Conservation (phyloP, 92 coral and sea anemone genomes). For the Porites cylindrica region DNA sequence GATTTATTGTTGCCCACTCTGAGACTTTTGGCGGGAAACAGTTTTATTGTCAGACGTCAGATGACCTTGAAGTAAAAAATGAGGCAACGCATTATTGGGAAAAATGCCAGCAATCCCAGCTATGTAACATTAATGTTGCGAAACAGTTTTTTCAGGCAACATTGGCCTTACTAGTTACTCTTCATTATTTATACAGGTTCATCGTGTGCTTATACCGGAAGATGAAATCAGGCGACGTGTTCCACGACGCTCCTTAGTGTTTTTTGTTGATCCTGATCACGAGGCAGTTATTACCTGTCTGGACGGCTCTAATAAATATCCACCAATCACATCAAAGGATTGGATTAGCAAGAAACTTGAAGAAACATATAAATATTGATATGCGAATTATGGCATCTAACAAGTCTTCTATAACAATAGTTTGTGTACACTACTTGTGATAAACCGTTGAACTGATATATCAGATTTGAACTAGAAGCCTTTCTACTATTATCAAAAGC, state of each 20-base stretch:
- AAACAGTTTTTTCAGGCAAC: not conserved
- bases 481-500: too few relatives aligned
- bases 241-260: constrained; percentile 80
- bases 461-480: too few relatives aligned
- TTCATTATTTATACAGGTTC: constrained; percentile 35
- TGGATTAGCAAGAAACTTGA: constrained; percentile 48
- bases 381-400: not conserved
- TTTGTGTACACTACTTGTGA: too few relatives aligned
- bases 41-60: too few relatives aligned
- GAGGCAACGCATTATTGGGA: too few relatives aligned
- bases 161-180: not conserved
- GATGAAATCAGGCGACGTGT: constrained; percentile 54
- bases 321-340: constrained; percentile 75
- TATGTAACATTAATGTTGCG: too few relatives aligned
- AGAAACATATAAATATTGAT: constrained; percentile 37
- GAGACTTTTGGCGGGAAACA: too few relatives aligned
- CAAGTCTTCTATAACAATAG: too few relatives aligned
- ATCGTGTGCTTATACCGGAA: constrained; percentile 69
- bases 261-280: constrained; percentile 79
- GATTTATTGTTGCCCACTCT: too few relatives aligned
- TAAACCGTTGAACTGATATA: too few relatives aligned
- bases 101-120: too few relatives aligned
- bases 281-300: constrained; percentile 71
- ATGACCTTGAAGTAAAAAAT: too few relatives aligned
- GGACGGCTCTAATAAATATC: constrained; percentile 81